Percentiles rank a stretch among this genome's conserved stretches.
Evolutionary conservation across 2,888 invertebrate species (phyloP).

Genomic region (Rosalia funebris): DNA sequence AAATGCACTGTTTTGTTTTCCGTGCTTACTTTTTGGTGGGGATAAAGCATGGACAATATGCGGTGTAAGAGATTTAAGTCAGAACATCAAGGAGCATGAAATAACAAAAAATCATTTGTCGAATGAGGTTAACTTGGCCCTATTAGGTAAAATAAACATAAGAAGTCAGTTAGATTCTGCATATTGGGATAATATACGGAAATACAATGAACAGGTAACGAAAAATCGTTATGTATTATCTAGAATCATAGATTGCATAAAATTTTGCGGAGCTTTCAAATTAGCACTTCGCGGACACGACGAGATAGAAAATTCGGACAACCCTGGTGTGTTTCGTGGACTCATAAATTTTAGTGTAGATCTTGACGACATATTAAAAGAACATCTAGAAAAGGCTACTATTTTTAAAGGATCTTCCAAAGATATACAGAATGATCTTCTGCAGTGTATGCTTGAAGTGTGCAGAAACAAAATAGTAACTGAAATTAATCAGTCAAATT

Average conservation of each 20-base stretch:
- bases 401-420: constrained; percentile 53
- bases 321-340: constrained; percentile 45
- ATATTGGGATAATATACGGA: too few species aligned
- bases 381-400: constrained; percentile 42
- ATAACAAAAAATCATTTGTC: too few species aligned
- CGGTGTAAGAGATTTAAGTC: constrained; percentile 33
- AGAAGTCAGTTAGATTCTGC: too few species aligned
- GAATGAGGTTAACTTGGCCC: too few species aligned
- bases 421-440: constrained; percentile 52
- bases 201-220: too few species aligned
- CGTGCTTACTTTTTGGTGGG: constrained; percentile 37
- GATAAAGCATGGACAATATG: constrained; percentile 33
- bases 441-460: constrained; percentile 52
- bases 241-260: too few species aligned
- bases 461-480: constrained; percentile 45
- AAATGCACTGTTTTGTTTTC: constrained; percentile 36
- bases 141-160: too few species aligned
- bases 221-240: too few species aligned
- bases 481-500: constrained; percentile 42
- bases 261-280: constrained; percentile 35
- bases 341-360: constrained; percentile 50
- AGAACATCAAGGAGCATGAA: constrained; percentile 35
- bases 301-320: background rate
- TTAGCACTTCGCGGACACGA: constrained; percentile 43
- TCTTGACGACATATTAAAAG: constrained; percentile 42